Base-by-base conservation (phyloP, 2,797 vertebrate genomes). In the Linurgus olivaceus region DNA sequence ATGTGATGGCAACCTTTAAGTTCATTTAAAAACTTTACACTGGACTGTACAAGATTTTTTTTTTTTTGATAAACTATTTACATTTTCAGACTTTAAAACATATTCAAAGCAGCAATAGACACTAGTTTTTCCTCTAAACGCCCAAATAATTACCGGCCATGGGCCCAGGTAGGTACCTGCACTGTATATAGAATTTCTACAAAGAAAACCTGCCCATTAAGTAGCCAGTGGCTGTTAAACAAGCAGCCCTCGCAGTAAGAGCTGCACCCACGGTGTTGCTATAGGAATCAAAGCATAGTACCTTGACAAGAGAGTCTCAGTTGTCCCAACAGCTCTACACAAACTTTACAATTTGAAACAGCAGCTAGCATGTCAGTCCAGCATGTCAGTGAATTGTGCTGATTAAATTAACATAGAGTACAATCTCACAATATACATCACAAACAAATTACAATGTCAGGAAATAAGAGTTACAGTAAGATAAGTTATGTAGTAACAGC, bases 21-120 rank as follows among this genome's bases (percentile, higher is more conserved):
- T 99, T 99, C 99, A 99, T 99, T 99, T 99, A 99, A 99, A 99
- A 99, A 99, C 99, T 99, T 99, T 99, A 99, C 99, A 99, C 99
- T 99, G 99, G 98, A 99, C 99, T 99, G 99, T 99, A 99, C 99
- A 99, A 99, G 99, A 98, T 99, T 98, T 54, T 61, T 61, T 38
- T 37, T 97, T 98, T 98, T 68, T 80, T 98, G 99, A 99, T 99
- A 99, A 99, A 99, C 98, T 99, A 99, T 99, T 99, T 99, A 99
- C 99, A 99, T 99, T 99, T 99, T 99, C 99, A 99, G 98, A 99
- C 98, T 99, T 98, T 99, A 99, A 99, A 99, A 99, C 98, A 98
- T 98, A 98, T 98, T 99, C 98, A 98, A 99, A 99, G 99, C 99
- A 99, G 99, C 99, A 99, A 99, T 99, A 99, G 98, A 99, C 99